phyloP scores from a whole-genome alignment of 2,888 invertebrate species.

The Epinotia brunnichana region DNA sequence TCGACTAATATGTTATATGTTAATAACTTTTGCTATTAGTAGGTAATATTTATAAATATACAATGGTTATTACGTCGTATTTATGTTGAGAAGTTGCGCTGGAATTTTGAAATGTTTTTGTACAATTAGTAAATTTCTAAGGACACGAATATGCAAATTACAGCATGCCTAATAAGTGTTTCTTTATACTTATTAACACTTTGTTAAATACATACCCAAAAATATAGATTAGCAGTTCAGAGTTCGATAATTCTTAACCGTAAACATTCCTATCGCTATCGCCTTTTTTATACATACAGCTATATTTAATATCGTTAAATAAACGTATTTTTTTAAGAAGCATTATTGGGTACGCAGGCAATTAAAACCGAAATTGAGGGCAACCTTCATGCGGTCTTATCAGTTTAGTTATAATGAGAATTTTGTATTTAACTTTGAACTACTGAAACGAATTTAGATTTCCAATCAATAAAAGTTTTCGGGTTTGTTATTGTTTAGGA shows the following conservation, averaged over 20 bases:
- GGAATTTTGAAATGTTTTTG: not conserved
- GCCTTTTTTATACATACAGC: constrained; percentile 12
- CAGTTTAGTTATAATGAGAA: constrained; percentile 15
- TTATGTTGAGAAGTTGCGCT: not conserved
- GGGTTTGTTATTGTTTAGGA: not conserved
- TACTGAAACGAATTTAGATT: not conserved
- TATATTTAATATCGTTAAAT: constrained; percentile 14
- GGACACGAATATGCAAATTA: not conserved
- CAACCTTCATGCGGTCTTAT: constrained; percentile 20
- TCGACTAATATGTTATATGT: constrained; percentile 11
- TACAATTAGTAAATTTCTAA: not conserved
- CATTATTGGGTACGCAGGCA: not conserved
- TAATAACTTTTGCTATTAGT: constrained; percentile 2
- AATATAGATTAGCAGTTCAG: constrained; percentile 21
- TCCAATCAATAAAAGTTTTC: not conserved
- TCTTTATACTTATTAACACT: constrained; percentile 1
- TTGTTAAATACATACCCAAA: constrained; percentile 14
- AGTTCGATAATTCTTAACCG: constrained; percentile 14
- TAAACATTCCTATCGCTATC: constrained; percentile 16
- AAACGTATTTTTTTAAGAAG: not conserved
- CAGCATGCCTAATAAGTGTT: not conserved
- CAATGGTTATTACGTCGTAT: not conserved
- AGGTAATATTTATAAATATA: constrained; percentile 14
- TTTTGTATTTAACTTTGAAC: not conserved
- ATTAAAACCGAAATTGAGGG: constrained; percentile 19